A percentile compares a stretch with the other conserved stretches of the same genome.
Evolutionary conservation across 2,113 vertebrate genomes (phyloP).

Genomic region (Neopipo cinnamomea): DNA sequence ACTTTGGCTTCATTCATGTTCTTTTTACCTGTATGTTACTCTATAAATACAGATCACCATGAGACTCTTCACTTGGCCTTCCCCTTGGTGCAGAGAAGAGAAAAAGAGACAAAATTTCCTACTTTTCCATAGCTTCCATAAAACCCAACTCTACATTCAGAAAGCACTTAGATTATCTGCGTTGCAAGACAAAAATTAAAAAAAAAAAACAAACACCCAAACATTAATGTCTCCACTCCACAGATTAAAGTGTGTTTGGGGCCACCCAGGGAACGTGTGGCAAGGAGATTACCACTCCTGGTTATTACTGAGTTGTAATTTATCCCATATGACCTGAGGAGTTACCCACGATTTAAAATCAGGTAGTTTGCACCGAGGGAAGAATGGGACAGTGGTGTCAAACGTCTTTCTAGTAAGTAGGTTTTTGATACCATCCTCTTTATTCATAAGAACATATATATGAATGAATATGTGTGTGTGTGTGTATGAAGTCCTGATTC

Average conservation of each 20-base stretch:
- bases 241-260: background rate
- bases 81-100: fast-evolving
- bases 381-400: background rate
- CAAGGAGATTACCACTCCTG: background rate
- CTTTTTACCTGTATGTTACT: background rate
- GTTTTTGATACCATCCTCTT: background rate
- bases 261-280: background rate
- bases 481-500: background rate
- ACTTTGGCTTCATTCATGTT: background rate
- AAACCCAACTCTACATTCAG: background rate
- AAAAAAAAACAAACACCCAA: background rate
- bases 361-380: background rate
- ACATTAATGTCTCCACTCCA: background rate
- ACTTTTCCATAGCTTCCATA: background rate
- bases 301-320: background rate
- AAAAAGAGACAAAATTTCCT: background rate
- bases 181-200: background rate
- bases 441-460: background rate
- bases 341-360: background rate
- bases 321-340: background rate
- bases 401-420: background rate
- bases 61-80: background rate
- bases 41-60: fast-evolving
- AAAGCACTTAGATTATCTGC: background rate
- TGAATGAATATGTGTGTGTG: no score